Percentiles rank a stretch among this genome's conserved stretches.
These are phyloP conservation scores for Pteronura brasiliensis DNA, from an alignment of 2,113 vertebrate genomes.

Conservation along the genomic window DNA sequence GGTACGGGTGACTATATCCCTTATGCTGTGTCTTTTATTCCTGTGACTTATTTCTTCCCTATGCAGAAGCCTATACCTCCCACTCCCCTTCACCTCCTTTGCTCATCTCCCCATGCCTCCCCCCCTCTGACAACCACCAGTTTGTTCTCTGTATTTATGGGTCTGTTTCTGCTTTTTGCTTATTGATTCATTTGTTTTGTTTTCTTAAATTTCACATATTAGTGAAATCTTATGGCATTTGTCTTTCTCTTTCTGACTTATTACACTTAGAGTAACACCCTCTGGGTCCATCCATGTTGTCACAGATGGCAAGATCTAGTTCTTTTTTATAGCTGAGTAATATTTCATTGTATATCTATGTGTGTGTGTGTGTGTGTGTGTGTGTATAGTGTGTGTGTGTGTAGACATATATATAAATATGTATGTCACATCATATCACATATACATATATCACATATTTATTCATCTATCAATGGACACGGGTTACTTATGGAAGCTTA, in stretches of 20 bases:
- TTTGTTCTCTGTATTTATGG: neutral
- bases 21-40: neutral
- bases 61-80: neutral
- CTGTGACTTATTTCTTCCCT: neutral
- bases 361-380: fast-evolving
- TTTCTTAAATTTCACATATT: neutral
- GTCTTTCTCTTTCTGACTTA: neutral
- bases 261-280: neutral
- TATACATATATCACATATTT: neutral
- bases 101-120: neutral
- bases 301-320: neutral
- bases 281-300: neutral
- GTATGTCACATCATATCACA: neutral
- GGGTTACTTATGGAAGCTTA: too few species aligned
- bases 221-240: neutral
- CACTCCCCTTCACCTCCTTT: neutral
- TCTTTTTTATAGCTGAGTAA: neutral
- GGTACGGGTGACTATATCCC: neutral
- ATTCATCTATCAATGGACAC: neutral
- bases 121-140: neutral
- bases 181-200: neutral
- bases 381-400: neutral
- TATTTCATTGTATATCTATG: neutral
- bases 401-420: neutral
- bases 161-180: neutral